Percentiles rank a stretch among this genome's conserved stretches.
Conservation (phyloP, 1,140 invertebrate genomes). For the Drosophila rufa region DNA sequence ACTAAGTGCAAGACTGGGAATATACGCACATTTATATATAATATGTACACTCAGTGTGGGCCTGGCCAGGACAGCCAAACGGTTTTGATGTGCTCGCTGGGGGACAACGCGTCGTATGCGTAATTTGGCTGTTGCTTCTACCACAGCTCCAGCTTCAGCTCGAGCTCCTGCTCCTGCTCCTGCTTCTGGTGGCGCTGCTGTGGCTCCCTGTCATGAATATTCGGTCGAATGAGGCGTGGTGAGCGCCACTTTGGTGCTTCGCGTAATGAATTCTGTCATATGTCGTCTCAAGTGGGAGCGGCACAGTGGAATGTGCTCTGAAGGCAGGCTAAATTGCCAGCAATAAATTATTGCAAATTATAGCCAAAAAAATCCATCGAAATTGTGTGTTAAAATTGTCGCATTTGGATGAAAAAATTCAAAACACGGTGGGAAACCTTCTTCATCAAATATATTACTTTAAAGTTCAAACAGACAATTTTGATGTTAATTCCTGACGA, state of each 20-base stretch:
- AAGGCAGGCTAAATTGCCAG: background rate
- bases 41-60: slow-evolving; percentile 21
- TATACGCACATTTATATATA: slow-evolving; percentile 8
- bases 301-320: slow-evolving; percentile 10
- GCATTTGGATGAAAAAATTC: no score
- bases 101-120: slow-evolving; percentile 60
- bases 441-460: no score
- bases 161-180: slow-evolving; percentile 19
- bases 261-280: slow-evolving; percentile 62
- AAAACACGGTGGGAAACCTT: no score
- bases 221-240: slow-evolving; percentile 5
- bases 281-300: slow-evolving; percentile 22
- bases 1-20: slow-evolving; percentile 17
- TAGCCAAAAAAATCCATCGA: accelerated
- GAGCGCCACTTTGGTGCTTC: slow-evolving; percentile 18
- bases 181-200: slow-evolving; percentile 7
- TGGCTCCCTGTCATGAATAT: slow-evolving; percentile 57
- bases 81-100: slow-evolving; percentile 41
- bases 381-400: background rate
- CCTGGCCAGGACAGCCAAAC: slow-evolving; percentile 18
- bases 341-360: background rate
- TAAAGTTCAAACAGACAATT: no score
- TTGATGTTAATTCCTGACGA: no score
- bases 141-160: slow-evolving; percentile 16
- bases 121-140: slow-evolving; percentile 48